Evolutionary conservation across 2,888 invertebrate genomes (phyloP), one percentile per base, ranked within the genome.

Genomic region (Synanthedon formicaeformis): DNA sequence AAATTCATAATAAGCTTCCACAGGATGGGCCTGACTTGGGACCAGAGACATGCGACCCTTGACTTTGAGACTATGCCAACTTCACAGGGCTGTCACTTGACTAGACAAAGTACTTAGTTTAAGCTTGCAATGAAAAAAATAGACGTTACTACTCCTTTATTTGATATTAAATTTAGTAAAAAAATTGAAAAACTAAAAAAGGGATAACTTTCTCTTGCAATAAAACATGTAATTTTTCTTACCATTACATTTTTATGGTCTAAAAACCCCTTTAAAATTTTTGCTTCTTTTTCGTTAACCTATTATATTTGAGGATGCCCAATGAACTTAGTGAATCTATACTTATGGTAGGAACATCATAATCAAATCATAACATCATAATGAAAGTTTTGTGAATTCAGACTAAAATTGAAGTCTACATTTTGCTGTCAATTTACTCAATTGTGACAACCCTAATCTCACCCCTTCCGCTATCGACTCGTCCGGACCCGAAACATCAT

Each of bases 401-500:
- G 5, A 23, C 23, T 23, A 23, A 14, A 45, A 45, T 34, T n/a
- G n/a, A 6, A 45, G n/a, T 0, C 45, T 10, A 45, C n/a, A 45
- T 6, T 13, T 45, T 45, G 14, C 3, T n/a, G 11, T 6, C 14
- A 45, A 45, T n/a, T 45, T 2, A 50, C 34, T 16, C n/a, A 40
- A n/a, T 27, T 51, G 60, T 57, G 60, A 1, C 75, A 80, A 61
- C 81, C 81, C 80, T 81, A 71, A 11, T 1, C 4, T 51, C 67
- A 81, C 81, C 83, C 79, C 78, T 78, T 80, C 68, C 71, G 48
- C 41, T 68, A 58, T 55, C 61, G 63, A 64, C 68, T 62, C 65
- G 23, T 27, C 67, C 73, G 72, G 73, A 73, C 73, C 70, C 71
- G 66, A 68, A 69, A 75, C 74, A 76, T 76, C 82, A 75, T 80